Base-by-base conservation (phyloP, 2,797 vertebrate genomes). In the Parambassis ranga region DNA sequence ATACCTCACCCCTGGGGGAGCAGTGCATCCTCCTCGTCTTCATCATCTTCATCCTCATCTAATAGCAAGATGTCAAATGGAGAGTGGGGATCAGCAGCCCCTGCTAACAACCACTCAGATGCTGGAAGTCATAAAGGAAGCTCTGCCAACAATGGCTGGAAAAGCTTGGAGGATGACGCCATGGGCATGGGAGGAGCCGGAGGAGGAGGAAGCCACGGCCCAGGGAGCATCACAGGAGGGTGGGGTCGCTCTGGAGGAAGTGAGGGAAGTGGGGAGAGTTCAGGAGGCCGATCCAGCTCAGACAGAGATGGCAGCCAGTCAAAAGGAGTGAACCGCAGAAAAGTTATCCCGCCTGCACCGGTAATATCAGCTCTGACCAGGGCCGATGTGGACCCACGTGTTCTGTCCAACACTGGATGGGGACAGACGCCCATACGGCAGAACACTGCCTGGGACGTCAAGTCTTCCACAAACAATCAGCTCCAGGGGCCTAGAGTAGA, bases 331-430 rank as follows among this genome's bases (percentile, higher is more conserved):
- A 94, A 93, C 46, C 90, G 92, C 39, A 92, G 94, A 65, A 95
- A 94, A 68, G 81, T 53, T 1, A 91, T 89, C 90, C 91, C 88
- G 73, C 83, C 93, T 41, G 6, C 66, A 0, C 36, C 93, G 74
- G 73, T 93, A 74, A 82, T 90, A 82, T 83, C 93, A 35, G 83
- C 92, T 63, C 77, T 93, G 63, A 84, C 90, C 69, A 91, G 81
- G 84, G 84, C 84, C 6, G 96, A 99, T 65, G 82, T 99, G 76
- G 98, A 99, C 87, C 97, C 96, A 0, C 94, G 98, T 61, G 96
- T 99, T 84, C 92, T 99, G 24, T 99, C 94, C 88, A 99, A 99
- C 90, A 94, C 93, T 18, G 98, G 98, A 43, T 99, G 98, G 98
- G 98, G 98, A 71, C 97, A 98, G 92, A 99, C 95, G 31, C 96